Evolutionary conservation across 2,888 invertebrate species (phyloP), one percentile per base, ranked within the genome.

Genomic region (Nemapogon koenigi): DNA sequence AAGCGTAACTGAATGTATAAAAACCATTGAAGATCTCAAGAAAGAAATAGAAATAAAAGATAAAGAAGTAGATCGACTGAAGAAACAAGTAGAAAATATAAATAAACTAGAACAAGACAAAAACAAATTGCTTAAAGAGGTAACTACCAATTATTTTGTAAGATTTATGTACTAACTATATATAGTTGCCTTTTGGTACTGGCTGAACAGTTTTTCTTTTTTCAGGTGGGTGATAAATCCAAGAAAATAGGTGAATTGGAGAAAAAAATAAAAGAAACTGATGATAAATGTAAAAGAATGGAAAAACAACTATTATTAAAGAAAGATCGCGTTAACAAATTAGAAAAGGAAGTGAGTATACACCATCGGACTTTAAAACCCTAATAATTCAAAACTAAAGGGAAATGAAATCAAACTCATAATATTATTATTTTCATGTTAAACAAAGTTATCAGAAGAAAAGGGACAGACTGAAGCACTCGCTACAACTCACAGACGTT

Each of bases 1-100:
- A 37, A 80, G 83, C 44, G 62, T 83, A 55, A 63, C 76, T 16
- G 72, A 79, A 35, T 75, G 68, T 57, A 83, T 73, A 65, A 83
- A 73, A 60, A 88, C 82, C 60, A 80, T 88, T 49, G 87, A 87
- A 52, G 81, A 82, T 30, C 67, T 85, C 2, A 86, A 87, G 55
- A 82, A 79, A 43, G 85, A 86, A 46, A 65, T 90, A 44, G 83
- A 83, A 48, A 67, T 70, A 18, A 85, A 87, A 59, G 86, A 84
- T 46, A 88, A 84, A 49, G 83, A 82, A 57, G 67, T 80, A 38
- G 83, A 82, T 33, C 83, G 81, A 49, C 52, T 86, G 22, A 84
- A 85, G 50, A 82, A 83, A 52, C 83, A 85, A 61, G 57, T 81
- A 30, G 81, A 83, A 49, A 61, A 36, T 35, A 47, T 50, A 10